Evolutionary conservation across 2,113 vertebrate genomes (phyloP), one percentile per base, ranked within the genome.

Genomic region (Megaceryle torquata): DNA sequence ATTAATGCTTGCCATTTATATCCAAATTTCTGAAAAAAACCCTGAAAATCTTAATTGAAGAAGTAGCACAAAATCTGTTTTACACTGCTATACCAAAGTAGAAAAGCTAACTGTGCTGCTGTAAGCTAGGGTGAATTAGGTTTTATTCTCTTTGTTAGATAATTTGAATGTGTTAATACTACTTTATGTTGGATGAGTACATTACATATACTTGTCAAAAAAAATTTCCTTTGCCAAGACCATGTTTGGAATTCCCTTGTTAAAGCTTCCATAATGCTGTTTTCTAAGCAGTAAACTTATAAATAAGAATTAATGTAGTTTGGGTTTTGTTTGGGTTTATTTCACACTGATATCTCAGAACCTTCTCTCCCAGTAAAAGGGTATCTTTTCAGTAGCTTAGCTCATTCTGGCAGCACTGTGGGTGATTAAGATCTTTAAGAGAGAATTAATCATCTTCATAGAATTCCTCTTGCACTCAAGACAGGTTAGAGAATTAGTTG

Each of bases 381-480:
- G 77, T 60, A 19, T 82, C 18, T 94, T 72, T 70, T 46, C 81
- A 87, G 37, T 26, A 88, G 87, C 51, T 68, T 59, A 24, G 57
- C 59, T 92, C 37, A 16, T 82, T 92, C 65, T 79, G 44, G 48
- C 72, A 91, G 46, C 69, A 12, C 57, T 29, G 41, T 64, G 57
- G 43, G 71, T 92, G 86, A 89, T 95, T 86, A 93, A 88, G 76
- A 93, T 80, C 72, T 96, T 86, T 91, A 54, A 75, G 82, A 72
- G 85, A 82, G 48, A 82, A 65, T 91, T 95, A 93, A 95, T 93
- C 41, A 78, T 81, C 91, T 83, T 86, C 72, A 29, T 37, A 84
- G 86, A 46, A 57, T 75, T 96, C 74, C 25, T 90, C 44, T 53
- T 90, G 69, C 80, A 48, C 84, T 89, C 0, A 4, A 80, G 76